Conservation (phyloP, 2,888 invertebrate species). For the Rhopalosiphum nymphaeae region DNA sequence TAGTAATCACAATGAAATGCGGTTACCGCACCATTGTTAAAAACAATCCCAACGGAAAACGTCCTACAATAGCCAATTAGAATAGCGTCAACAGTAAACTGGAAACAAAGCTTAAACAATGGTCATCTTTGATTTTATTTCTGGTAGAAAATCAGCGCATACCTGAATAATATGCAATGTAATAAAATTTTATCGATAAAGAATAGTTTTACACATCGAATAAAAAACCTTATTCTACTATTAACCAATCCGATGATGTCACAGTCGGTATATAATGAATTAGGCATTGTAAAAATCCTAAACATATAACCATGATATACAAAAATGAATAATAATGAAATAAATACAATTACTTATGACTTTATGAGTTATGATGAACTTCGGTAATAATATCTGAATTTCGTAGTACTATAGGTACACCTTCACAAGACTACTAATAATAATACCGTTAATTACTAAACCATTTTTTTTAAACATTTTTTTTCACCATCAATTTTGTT, state of each 20-base stretch:
- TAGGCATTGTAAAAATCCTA: neutral
- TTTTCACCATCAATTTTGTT: neutral
- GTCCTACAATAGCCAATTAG: slow-evolving; percentile 62
- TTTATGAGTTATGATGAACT: neutral
- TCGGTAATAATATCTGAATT: neutral
- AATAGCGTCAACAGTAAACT: slow-evolving; percentile 54
- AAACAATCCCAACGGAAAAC: slow-evolving; percentile 60
- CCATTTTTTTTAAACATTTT: neutral
- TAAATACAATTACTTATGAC: neutral
- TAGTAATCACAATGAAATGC: slow-evolving; percentile 60
- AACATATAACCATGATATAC: neutral
- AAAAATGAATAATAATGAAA: slow-evolving; percentile 6
- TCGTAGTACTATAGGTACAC: neutral
- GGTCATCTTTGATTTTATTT: slow-evolving; percentile 51
- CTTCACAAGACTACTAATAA: neutral
- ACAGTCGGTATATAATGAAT: neutral
- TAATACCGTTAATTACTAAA: neutral
- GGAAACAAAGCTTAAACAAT: slow-evolving; percentile 51
- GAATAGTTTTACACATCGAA: slow-evolving; percentile 32
- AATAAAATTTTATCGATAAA: neutral
- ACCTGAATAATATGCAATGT: slow-evolving; percentile 34
- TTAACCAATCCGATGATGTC: neutral
- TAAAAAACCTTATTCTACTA: slow-evolving; percentile 1
- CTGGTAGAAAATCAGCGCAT: slow-evolving; percentile 43
- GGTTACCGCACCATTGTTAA: slow-evolving; percentile 59